Evolutionary conservation across 2,113 vertebrate genomes (phyloP).

Genomic region (Myiagra hebetior): DNA sequence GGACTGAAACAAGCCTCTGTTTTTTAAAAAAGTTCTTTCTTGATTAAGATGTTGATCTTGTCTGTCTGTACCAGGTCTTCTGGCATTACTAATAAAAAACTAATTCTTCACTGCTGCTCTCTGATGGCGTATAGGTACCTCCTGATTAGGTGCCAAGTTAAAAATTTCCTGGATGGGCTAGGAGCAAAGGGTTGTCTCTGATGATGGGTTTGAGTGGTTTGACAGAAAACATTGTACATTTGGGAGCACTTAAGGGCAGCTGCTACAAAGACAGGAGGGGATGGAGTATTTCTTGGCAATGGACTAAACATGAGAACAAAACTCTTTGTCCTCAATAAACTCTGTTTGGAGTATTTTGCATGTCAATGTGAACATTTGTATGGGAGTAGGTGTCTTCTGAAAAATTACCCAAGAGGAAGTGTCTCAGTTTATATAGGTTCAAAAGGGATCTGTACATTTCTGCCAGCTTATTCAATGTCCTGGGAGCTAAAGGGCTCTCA

Average conservation of each 20-base stretch:
- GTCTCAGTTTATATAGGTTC: background rate
- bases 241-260: background rate
- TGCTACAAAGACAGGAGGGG: background rate
- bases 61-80: background rate
- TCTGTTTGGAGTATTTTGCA: background rate
- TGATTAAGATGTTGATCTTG: background rate
- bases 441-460: background rate
- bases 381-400: background rate
- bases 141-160: background rate
- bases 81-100: background rate
- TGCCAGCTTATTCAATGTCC: background rate
- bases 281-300: background rate
- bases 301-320: background rate
- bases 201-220: background rate
- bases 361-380: background rate
- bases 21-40: background rate
- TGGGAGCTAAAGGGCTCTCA: background rate
- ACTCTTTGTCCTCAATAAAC: background rate
- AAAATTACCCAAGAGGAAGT: background rate
- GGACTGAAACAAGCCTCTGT: background rate
- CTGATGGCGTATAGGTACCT: background rate
- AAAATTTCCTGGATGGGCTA: background rate
- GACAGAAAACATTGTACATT: background rate
- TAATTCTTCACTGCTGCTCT: background rate
- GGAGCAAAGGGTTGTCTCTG: background rate